Percentiles rank a stretch among this genome's conserved stretches.
Conservation (phyloP, 1,140 invertebrate genomes). For the Drosophila malerkotliana region DNA sequence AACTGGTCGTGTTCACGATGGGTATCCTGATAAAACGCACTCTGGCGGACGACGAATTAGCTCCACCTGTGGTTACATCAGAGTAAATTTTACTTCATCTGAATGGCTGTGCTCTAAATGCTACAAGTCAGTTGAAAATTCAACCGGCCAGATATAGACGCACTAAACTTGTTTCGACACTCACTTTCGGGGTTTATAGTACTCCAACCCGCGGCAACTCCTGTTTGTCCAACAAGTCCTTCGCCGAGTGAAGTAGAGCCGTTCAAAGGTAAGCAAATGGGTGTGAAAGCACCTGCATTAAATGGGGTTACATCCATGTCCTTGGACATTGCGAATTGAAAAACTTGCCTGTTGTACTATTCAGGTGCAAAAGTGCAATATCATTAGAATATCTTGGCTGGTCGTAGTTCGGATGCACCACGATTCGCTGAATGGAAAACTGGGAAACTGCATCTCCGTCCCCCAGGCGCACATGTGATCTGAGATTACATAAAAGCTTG, state of each 20-base stretch:
- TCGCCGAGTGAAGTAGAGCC: constrained; percentile 46
- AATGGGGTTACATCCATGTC: neutral
- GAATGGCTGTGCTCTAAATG: neutral
- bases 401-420: constrained; percentile 86
- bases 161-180: constrained; percentile 28
- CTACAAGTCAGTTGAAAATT: constrained; percentile 9
- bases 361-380: constrained; percentile 86
- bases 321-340: neutral
- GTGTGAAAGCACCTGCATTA: constrained; percentile 69
- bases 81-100: neutral
- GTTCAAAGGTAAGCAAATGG: constrained; percentile 85
- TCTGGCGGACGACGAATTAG: constrained; percentile 1
- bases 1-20: constrained; percentile 81
- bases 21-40: constrained; percentile 83
- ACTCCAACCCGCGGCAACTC: constrained; percentile 86
- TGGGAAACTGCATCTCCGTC: constrained; percentile 86
- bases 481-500: constrained; percentile 44
- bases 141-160: constrained; percentile 10
- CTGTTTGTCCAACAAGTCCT: constrained; percentile 78
- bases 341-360: constrained; percentile 59
- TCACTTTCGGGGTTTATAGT: constrained; percentile 56
- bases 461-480: constrained; percentile 86
- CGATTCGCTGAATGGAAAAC: constrained; percentile 84
- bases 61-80: constrained; percentile 35
- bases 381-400: constrained; percentile 87